A percentile compares a stretch with the other conserved stretches of the same genome.
These are phyloP conservation scores for Apamea sordens DNA, from an alignment of 2,888 invertebrate species.

Conservation along the genomic window DNA sequence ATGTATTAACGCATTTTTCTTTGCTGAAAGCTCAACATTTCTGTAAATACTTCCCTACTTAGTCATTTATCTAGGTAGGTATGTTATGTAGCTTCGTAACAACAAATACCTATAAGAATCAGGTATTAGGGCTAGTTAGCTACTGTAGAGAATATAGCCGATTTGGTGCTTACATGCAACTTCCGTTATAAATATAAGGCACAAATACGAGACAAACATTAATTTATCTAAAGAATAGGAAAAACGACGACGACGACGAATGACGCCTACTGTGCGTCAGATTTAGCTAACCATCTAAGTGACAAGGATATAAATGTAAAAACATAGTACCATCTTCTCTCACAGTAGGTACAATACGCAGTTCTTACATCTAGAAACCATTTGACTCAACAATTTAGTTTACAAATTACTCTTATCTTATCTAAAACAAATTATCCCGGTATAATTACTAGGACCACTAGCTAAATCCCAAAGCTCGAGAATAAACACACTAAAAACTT, in stretches of 20 bases:
- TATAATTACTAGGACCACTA: neutral
- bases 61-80: neutral
- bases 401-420: neutral
- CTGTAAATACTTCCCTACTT: neutral
- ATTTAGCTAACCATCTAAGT: neutral
- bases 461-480: neutral
- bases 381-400: neutral
- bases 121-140: neutral
- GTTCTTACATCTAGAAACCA: neutral
- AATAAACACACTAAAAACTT: constrained; percentile 6
- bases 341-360: too few relatives aligned
- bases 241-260: too few relatives aligned
- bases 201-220: neutral
- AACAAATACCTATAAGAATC: neutral
- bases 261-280: too few relatives aligned
- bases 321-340: neutral
- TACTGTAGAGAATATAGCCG: neutral
- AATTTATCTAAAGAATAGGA: neutral
- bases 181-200: neutral
- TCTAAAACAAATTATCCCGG: too few relatives aligned
- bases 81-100: neutral
- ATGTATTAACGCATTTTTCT: neutral
- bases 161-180: neutral
- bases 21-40: neutral
- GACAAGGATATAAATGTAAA: neutral